Evolutionary conservation across 2,888 invertebrate genomes (phyloP), one percentile per base, ranked within the genome.

Genomic region (Melieria crassipennis): DNA sequence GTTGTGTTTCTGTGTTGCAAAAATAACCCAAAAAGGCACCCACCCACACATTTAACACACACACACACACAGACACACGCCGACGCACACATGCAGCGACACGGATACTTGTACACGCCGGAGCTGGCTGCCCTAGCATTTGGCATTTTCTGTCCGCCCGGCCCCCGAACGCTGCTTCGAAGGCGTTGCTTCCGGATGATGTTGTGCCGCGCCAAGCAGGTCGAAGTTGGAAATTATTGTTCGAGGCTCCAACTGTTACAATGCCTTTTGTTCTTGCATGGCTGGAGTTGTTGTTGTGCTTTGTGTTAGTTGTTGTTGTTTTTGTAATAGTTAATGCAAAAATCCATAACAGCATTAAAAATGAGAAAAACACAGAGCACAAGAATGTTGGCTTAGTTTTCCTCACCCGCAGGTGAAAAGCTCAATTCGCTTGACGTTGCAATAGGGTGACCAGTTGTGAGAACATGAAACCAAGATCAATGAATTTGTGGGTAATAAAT

Each of bases 321-420:
- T 13, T 52, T 56, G 43, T 13, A 13, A 6, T 72, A 57, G 62
- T 76, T 78, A 81, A 81, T 80, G 79, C 74, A 78, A 81, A 73
- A 81, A 81, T 81, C 81, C 78, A 81, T 82, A 81, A 82, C 50
- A 10, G 4, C 50, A 69, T 66, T 69, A 48, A 62, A 52, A 48
- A 7, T 7, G 7, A 67, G 10, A 60, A 60, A 55, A 43, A 7
- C 52, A 4, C 52, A 52, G 45, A 13, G 78, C 74, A 75, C 77
- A 81, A 79, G 79, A 79, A 79, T 80, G 82, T 81, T 76, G 77
- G 79, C 77, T 81, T 75, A 75, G 79, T 79, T 81, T 81, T 60
- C 55, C 46, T 46, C 63, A 62, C 46, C 55, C 46, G 60, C 60
- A 70, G 13, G 30, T 30, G 30, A 30, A 30, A 30, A 30, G 30